phyloP scores from a whole-genome alignment of 2,888 invertebrate species.

The Dasypolia templi region DNA sequence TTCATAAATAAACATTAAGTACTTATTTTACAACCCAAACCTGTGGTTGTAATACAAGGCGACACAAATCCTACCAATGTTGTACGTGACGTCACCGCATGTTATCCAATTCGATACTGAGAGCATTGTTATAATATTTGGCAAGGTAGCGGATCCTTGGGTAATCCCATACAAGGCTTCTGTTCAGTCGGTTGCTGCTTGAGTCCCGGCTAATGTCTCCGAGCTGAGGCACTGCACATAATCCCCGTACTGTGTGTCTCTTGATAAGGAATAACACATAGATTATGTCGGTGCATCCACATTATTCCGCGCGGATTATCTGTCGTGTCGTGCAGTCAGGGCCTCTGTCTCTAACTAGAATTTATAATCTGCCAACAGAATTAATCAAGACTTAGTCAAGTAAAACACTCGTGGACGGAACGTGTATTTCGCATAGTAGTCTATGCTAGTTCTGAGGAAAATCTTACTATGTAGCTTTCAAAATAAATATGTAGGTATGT shows the following conservation, averaged over 20 bases:
- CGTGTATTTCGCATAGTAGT: constrained; percentile 8
- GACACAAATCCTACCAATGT: constrained; percentile 23
- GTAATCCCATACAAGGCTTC: constrained; percentile 67
- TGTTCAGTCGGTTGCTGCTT: constrained; percentile 62
- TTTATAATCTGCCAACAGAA: constrained; percentile 74
- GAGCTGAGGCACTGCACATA: constrained; percentile 74
- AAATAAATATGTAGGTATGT: too few relatives aligned
- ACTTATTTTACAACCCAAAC: background rate
- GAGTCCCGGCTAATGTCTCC: constrained; percentile 69
- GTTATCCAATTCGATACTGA: constrained; percentile 53
- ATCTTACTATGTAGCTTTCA: background rate
- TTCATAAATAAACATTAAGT: constrained; percentile 5
- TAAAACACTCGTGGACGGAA: constrained; percentile 24
- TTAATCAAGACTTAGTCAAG: constrained; percentile 70
- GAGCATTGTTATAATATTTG: constrained; percentile 66
- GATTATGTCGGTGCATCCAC: constrained; percentile 80
- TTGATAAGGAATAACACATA: constrained; percentile 78
- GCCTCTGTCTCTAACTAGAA: constrained; percentile 68
- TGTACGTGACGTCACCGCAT: constrained; percentile 23
- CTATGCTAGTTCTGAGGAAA: background rate
- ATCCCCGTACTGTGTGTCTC: constrained; percentile 77
- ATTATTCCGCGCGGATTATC: constrained; percentile 81
- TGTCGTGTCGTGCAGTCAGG: constrained; percentile 74
- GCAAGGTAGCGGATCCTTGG: constrained; percentile 52
- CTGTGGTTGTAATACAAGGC: constrained; percentile 3